Evolutionary conservation across 1,140 invertebrate genomes (phyloP).

Genomic region (Zaprionus capensis): DNA sequence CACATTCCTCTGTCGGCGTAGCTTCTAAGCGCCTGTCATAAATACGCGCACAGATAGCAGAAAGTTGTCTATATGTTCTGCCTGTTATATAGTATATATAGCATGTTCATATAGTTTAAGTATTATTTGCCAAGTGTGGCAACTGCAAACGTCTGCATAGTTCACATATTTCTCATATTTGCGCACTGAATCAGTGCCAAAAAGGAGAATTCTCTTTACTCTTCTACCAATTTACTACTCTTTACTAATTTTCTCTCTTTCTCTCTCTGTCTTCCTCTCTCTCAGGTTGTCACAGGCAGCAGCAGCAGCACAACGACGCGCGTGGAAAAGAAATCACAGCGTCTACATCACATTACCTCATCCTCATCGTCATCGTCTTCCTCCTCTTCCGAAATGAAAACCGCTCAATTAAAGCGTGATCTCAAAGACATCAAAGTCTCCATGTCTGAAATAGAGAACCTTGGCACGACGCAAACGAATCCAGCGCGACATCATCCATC

Average conservation of each 20-base stretch:
- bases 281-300: constrained; percentile 83
- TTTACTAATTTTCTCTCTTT: too few species aligned
- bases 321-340: constrained; percentile 86
- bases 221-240: too few species aligned
- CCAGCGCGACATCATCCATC: constrained; percentile 62
- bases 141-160: constrained; percentile 24
- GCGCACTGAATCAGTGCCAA: constrained; percentile 35
- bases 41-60: constrained; percentile 57
- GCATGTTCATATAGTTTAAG: constrained; percentile 30
- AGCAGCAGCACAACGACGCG: constrained; percentile 85
- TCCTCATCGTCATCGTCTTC: constrained; percentile 85
- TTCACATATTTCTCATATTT: constrained; percentile 48
- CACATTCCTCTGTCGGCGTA: background rate
- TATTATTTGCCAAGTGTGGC: constrained; percentile 11
- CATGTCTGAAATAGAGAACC: constrained; percentile 89
- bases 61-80: constrained; percentile 5
- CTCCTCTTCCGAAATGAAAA: constrained; percentile 88
- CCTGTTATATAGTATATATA: constrained; percentile 21
- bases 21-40: constrained; percentile 61
- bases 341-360: constrained; percentile 83
- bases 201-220: background rate
- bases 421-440: constrained; percentile 90
- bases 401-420: constrained; percentile 90
- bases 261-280: background rate
- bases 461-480: constrained; percentile 40